These are phyloP conservation scores for Isoperla grammatica DNA, from an alignment of 2,888 invertebrate species.

Conservation along the genomic window DNA sequence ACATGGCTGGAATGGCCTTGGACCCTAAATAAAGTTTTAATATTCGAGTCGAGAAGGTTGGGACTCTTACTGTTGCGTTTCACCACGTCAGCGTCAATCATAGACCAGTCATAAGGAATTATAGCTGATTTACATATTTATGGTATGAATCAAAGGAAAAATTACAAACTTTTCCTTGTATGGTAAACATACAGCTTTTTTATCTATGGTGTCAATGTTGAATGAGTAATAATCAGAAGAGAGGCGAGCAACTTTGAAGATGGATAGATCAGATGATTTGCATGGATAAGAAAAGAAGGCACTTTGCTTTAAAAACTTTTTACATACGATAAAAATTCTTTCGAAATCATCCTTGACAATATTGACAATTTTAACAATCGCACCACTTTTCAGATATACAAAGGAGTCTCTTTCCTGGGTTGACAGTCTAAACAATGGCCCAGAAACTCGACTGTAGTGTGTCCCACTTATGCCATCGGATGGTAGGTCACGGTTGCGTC, in stretches of 20 bases:
- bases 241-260: not conserved
- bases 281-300: not conserved
- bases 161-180: not conserved
- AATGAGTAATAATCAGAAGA: not conserved
- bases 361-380: not conserved
- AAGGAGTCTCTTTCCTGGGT: too few species aligned
- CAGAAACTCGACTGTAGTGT: too few species aligned
- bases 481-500: too few species aligned
- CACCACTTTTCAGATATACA: not conserved
- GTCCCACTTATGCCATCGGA: too few species aligned
- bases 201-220: not conserved
- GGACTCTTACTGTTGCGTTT: too few species aligned
- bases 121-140: too few species aligned
- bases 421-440: too few species aligned
- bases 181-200: not conserved
- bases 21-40: too few species aligned
- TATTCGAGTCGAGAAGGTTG: too few species aligned
- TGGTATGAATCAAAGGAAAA: not conserved
- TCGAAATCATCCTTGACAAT: not conserved
- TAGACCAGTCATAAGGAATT: too few species aligned
- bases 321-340: not conserved
- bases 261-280: conserved; percentile 3
- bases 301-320: not conserved
- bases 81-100: too few species aligned
- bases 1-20: too few species aligned